phyloP scores from a whole-genome alignment of 2,797 vertebrate species.

The Eulemur mongoz region DNA sequence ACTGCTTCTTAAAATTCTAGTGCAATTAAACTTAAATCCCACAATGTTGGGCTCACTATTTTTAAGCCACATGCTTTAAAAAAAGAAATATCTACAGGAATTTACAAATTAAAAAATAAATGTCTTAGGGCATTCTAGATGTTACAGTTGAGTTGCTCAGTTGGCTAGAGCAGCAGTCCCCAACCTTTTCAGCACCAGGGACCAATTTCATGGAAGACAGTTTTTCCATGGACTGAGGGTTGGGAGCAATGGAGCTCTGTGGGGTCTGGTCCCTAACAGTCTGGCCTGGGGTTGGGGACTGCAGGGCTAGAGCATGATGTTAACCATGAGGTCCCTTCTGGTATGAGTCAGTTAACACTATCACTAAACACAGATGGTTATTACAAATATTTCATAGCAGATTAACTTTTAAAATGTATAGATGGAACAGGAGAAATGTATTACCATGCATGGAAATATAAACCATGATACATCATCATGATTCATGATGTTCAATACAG shows the following conservation, averaged over 20 bases:
- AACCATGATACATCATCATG: neutral
- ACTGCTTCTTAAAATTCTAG: neutral
- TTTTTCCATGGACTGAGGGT: too few species aligned
- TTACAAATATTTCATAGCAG: neutral
- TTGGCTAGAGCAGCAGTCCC: neutral
- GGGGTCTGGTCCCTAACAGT: too few species aligned
- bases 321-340: neutral
- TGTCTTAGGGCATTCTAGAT: neutral
- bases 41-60: neutral
- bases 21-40: constrained; percentile 28
- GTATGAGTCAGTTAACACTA: neutral
- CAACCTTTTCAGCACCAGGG: too few species aligned
- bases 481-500: neutral
- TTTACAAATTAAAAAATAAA: constrained; percentile 27
- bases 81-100: neutral
- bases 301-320: neutral
- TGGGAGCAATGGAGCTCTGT: too few species aligned
- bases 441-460: neutral
- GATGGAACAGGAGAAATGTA: neutral
- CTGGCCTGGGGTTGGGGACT: too few species aligned
- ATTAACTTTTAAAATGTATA: neutral
- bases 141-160: neutral
- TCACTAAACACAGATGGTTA: neutral
- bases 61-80: constrained; percentile 39
- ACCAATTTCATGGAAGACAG: too few species aligned